A percentile compares a stretch with the other conserved stretches of the same genome.
Evolutionary conservation across 2,113 vertebrate species (phyloP).

Genomic region (Otocyon megalotis): DNA sequence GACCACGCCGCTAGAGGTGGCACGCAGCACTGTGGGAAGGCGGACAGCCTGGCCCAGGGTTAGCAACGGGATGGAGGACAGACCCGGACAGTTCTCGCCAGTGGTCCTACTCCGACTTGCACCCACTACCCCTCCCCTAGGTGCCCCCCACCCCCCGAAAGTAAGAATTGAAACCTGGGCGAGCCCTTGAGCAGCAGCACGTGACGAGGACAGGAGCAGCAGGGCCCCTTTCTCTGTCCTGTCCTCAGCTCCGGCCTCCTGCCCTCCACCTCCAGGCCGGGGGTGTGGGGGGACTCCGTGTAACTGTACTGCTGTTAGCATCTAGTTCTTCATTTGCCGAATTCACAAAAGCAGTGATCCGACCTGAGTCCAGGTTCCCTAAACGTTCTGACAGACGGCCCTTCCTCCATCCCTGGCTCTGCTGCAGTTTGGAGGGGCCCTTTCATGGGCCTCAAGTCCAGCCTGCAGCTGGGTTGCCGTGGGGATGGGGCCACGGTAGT

Average conservation of each 20-base stretch:
- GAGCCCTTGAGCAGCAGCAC: neutral
- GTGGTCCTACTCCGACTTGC: neutral
- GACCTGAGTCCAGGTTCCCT: neutral
- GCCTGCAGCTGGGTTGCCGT: neutral
- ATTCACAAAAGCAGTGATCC: neutral
- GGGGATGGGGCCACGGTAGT: neutral
- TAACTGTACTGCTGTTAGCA: neutral
- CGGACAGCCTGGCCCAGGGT: neutral
- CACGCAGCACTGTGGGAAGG: fast-evolving
- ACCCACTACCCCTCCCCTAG: neutral
- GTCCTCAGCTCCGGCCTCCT: fast-evolving
- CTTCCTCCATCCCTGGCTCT: too few species aligned
- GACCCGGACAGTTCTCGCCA: neutral
- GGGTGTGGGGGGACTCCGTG: too few species aligned
- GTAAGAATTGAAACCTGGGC: neutral
- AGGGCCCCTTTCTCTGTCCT: neutral
- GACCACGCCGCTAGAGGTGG: fast-evolving
- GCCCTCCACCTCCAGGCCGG: neutral
- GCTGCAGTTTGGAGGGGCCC: neutral
- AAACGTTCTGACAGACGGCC: neutral
- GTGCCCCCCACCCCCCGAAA: too few species aligned
- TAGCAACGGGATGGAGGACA: neutral
- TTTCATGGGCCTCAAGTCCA: neutral
- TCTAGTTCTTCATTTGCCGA: neutral
- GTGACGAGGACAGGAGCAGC: neutral